Evolutionary conservation across 2,888 invertebrate species (phyloP).

Genomic region (Rhogogaster chlorosoma): DNA sequence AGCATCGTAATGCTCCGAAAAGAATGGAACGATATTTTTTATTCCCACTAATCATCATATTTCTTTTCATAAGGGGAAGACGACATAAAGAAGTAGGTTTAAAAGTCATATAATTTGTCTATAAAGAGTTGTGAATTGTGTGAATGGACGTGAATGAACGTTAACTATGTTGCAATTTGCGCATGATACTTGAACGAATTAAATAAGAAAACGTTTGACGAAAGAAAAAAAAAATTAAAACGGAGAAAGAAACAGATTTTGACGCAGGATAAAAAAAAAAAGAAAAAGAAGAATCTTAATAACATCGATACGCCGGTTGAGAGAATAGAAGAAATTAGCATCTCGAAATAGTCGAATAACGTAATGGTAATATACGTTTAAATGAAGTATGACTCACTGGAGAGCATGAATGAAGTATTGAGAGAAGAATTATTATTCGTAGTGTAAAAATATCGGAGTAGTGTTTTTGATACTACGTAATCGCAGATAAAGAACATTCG

Average conservation of each 20-base stretch:
- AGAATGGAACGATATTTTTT: background rate
- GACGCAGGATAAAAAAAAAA: background rate
- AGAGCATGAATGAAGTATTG: slow-evolving; percentile 47
- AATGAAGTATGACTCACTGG: slow-evolving; percentile 41
- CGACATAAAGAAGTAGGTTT: background rate
- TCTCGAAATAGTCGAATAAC: slow-evolving; percentile 5
- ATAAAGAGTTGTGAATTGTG: slow-evolving; percentile 11
- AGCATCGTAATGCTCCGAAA: background rate
- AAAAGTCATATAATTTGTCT: background rate
- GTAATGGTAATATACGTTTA: slow-evolving; percentile 2
- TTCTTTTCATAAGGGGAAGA: background rate
- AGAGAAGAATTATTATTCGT: background rate
- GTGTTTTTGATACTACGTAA: background rate
- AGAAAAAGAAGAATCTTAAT: background rate
- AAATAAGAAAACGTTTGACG: background rate
- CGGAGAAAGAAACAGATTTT: background rate
- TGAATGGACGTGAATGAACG: slow-evolving; percentile 14
- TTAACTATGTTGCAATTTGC: slow-evolving; percentile 5
- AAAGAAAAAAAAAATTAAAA: background rate
- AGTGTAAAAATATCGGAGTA: slow-evolving; percentile 1
- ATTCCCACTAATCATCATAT: background rate
- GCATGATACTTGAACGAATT: background rate
- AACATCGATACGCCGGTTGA: background rate
- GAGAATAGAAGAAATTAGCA: background rate
- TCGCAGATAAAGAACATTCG: background rate